A percentile compares a stretch with the other conserved stretches of the same genome.
Conservation (phyloP, 2,113 vertebrate species). For the Scytalopus superciliaris region DNA sequence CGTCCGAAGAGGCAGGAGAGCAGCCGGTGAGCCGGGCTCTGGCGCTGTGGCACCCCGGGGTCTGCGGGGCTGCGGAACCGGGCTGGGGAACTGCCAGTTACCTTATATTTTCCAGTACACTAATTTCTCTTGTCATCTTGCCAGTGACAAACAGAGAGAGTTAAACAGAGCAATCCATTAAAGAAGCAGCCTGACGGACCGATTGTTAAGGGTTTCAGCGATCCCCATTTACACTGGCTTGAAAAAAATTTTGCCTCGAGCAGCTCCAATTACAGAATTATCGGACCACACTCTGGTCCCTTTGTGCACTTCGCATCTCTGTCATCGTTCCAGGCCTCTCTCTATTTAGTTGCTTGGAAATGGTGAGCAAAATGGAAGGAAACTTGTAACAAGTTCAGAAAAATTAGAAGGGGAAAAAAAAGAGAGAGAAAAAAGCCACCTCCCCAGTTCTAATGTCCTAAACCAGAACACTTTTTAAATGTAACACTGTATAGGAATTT, state of each 20-base stretch:
- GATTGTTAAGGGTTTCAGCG: constrained; percentile 48
- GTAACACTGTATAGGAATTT: constrained; percentile 61
- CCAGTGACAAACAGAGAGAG: constrained; percentile 58
- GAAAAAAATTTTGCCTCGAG: constrained; percentile 30
- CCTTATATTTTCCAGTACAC: constrained; percentile 56
- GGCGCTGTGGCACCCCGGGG: background rate
- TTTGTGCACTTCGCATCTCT: constrained; percentile 56
- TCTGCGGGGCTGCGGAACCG: background rate
- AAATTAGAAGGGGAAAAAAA: constrained; percentile 18
- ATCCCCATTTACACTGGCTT: constrained; percentile 53
- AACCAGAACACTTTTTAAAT: constrained; percentile 62
- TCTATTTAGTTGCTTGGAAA: constrained; percentile 68
- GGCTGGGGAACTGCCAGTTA: constrained; percentile 41
- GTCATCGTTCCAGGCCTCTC: constrained; percentile 49
- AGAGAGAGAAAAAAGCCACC: background rate
- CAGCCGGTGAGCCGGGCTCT: background rate
- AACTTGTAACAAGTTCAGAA: constrained; percentile 65
- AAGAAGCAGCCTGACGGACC: constrained; percentile 41
- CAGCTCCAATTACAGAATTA: constrained; percentile 66
- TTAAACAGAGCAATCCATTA: constrained; percentile 63
- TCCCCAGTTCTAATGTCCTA: background rate
- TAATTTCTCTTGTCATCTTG: constrained; percentile 59
- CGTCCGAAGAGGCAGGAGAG: background rate
- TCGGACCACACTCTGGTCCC: constrained; percentile 50
- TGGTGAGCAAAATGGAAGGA: constrained; percentile 68